phyloP scores from a whole-genome alignment of 1,140 invertebrate species.

The Drosophila erecta region DNA sequence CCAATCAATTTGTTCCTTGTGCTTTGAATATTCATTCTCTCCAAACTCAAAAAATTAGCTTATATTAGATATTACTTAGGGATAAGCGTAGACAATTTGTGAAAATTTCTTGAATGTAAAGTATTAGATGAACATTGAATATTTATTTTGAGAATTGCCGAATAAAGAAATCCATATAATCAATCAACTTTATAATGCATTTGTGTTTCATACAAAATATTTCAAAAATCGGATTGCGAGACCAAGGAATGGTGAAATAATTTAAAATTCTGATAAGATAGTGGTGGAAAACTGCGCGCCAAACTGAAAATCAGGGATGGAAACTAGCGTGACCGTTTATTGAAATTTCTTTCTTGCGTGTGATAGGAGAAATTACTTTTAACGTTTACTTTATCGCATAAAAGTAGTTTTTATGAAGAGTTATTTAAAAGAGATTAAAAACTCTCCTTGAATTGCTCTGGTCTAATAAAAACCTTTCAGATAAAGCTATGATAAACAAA shows the following conservation, averaged over 20 bases:
- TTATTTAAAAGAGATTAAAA: background rate
- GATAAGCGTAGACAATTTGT: conserved; percentile 30
- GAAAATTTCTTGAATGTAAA: conserved; percentile 42
- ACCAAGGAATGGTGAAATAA: too few relatives aligned
- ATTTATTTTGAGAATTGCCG: conserved; percentile 50
- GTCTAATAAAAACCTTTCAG: background rate
- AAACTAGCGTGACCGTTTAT: background rate
- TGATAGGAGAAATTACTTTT: background rate
- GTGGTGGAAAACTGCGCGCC: background rate
- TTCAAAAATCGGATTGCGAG: background rate
- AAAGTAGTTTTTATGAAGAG: background rate
- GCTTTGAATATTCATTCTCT: conserved; percentile 52
- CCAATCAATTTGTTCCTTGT: conserved; percentile 52
- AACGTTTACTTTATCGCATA: too few relatives aligned
- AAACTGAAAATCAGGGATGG: conserved; percentile 1
- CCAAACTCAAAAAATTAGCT: conserved; percentile 39
- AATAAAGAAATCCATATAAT: conserved; percentile 37
- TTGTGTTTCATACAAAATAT: background rate
- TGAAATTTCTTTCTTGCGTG: too few relatives aligned
- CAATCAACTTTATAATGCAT: background rate
- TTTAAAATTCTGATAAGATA: background rate
- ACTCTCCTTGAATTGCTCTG: background rate
- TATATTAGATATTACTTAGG: conserved; percentile 22
- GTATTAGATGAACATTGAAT: conserved; percentile 64
- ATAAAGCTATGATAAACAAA: background rate